Conservation (phyloP, 2,888 invertebrate genomes). For the Halictus quadricinctus region DNA sequence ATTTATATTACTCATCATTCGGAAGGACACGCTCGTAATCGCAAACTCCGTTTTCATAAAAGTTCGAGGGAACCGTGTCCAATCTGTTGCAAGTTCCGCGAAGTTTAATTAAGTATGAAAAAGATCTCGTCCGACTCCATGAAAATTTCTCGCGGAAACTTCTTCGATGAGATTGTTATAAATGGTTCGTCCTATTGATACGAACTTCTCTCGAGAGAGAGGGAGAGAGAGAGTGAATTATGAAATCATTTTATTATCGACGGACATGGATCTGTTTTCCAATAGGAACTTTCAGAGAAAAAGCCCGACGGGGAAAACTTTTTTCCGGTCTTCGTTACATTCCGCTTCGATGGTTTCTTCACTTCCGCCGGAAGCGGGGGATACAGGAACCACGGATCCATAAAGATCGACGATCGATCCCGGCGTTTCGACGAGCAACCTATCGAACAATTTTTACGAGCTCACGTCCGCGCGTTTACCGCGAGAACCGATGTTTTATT, state of each 20-base stretch:
- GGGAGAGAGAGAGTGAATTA: not conserved
- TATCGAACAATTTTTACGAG: not conserved
- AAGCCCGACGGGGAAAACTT: not conserved
- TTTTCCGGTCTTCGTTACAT: not conserved
- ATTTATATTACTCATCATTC: not conserved
- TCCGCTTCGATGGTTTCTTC: not conserved
- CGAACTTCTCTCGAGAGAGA: not conserved
- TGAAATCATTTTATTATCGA: not conserved
- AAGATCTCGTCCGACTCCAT: not conserved
- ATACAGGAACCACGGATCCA: not conserved
- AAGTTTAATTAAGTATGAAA: conserved; percentile 24
- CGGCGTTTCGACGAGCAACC: not conserved
- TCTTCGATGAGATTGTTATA: not conserved
- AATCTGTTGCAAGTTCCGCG: not conserved
- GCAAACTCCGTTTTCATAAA: not conserved
- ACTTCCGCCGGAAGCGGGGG: not conserved
- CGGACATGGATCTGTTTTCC: conserved; percentile 2
- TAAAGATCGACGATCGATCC: not conserved
- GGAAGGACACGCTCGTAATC: not conserved
- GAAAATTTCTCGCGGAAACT: not conserved
- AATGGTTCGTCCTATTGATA: not conserved
- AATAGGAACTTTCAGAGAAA: not conserved
- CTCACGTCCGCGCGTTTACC: not conserved
- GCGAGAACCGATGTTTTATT: not conserved
- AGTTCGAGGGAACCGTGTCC: not conserved